Evolutionary conservation across 2,888 invertebrate genomes (phyloP).

Genomic region (Xestia rhomboidea): DNA sequence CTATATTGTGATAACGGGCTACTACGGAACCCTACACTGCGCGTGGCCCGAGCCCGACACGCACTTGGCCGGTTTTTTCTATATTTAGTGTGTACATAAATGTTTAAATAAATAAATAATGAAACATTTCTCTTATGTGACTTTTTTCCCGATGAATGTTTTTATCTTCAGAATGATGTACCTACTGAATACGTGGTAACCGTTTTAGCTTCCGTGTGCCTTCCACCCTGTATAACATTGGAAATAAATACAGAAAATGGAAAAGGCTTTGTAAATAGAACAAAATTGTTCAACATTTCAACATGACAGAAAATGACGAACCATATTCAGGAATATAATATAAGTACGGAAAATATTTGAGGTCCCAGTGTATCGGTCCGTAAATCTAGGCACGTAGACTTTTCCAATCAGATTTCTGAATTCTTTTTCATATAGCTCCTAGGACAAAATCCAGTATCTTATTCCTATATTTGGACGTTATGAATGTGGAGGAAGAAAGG

Average conservation of each 20-base stretch:
- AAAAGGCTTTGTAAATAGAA: not conserved
- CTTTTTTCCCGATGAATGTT: too few species aligned
- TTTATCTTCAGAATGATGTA: too few species aligned
- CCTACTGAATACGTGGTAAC: too few species aligned
- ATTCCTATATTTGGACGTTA: not conserved
- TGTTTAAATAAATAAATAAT: too few species aligned
- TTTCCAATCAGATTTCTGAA: slow-evolving; percentile 38
- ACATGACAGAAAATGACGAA: not conserved
- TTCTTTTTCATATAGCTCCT: slow-evolving; percentile 8
- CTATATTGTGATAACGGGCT: too few species aligned
- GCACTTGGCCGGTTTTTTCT: too few species aligned
- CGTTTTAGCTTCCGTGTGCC: too few species aligned
- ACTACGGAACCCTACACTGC: too few species aligned
- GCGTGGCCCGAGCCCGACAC: too few species aligned
- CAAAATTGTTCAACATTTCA: slow-evolving; percentile 20
- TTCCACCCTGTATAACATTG: too few species aligned
- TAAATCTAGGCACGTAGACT: slow-evolving; percentile 36
- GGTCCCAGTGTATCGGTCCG: slow-evolving; percentile 10
- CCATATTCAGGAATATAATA: not conserved
- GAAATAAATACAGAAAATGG: not conserved
- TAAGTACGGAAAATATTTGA: slow-evolving; percentile 31
- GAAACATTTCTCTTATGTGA: too few species aligned
- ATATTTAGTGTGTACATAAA: too few species aligned
- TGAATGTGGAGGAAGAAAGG: not conserved
- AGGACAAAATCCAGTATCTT: not conserved